A percentile compares a stretch with the other conserved stretches of the same genome.
Evolutionary conservation across 2,888 invertebrate genomes (phyloP).

Genomic region (Tinea semifulvella): DNA sequence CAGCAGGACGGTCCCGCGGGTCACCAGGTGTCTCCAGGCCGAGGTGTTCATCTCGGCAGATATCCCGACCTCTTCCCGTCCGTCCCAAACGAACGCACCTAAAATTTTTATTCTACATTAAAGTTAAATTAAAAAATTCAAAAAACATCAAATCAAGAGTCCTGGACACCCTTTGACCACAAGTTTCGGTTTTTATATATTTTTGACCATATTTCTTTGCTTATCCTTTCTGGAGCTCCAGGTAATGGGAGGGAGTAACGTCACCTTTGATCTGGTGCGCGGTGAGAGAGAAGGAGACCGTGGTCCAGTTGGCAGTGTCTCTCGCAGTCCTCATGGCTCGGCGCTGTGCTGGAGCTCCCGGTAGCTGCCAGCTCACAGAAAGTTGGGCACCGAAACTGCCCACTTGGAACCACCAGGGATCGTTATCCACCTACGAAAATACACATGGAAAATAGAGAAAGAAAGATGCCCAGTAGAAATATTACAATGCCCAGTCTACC

Average conservation of each 20-base stretch:
- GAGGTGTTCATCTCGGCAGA: slow-evolving; percentile 51
- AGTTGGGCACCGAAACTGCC: slow-evolving; percentile 76
- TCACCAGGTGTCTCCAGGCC: slow-evolving; percentile 58
- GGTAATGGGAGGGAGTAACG: too few relatives aligned
- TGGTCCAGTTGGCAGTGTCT: slow-evolving; percentile 70
- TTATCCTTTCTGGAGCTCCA: too few relatives aligned
- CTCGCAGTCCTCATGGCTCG: slow-evolving; percentile 36
- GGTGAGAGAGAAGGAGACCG: slow-evolving; percentile 49
- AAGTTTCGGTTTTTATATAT: too few relatives aligned
- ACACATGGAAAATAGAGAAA: too few relatives aligned
- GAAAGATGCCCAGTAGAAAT: too few relatives aligned
- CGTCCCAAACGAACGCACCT: slow-evolving; percentile 56
- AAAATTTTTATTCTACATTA: too few relatives aligned
- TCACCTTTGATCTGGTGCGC: slow-evolving; percentile 27
- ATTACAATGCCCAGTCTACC: too few relatives aligned
- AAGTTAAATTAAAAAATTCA: too few relatives aligned
- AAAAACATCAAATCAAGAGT: too few relatives aligned
- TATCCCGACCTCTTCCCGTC: slow-evolving; percentile 60
- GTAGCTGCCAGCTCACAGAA: slow-evolving; percentile 73
- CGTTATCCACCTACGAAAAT: too few relatives aligned
- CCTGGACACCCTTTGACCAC: too few relatives aligned
- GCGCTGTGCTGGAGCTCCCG: slow-evolving; percentile 28
- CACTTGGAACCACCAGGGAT: slow-evolving; percentile 69
- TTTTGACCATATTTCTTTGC: too few relatives aligned
- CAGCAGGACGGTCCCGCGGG: slow-evolving; percentile 45